Evolutionary conservation across 2,888 invertebrate genomes (phyloP), one percentile per base, ranked within the genome.

Genomic region (Heliothis peltigera): DNA sequence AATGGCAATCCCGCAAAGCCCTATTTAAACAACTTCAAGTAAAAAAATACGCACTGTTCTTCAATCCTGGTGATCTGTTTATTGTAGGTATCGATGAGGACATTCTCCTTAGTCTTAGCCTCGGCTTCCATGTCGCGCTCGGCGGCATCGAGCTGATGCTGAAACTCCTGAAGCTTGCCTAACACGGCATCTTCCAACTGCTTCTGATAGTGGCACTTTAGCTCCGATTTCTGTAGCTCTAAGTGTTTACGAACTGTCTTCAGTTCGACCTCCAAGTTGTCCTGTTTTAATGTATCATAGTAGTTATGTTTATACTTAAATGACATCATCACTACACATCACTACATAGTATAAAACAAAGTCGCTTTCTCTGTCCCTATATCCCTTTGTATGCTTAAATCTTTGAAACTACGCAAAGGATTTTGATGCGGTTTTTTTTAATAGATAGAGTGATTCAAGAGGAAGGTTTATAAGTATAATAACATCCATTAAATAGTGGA

Each of bases 131-230:
- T 93, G 43, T 96, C 95, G 21, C 95, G 92, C 87, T 97, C 97
- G 0, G 97, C 97, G 39, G 95, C 89, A 78, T 98, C 97, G 39
- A 98, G 89, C 86, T 98, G 97, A 1, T 91, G 91, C 86, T 94
- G 94, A 83, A 98, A 98, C 89, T 98, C 98, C 79, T 96, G 96
- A 64, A 98, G 92, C 85, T 98, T 98, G 59, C 95, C 95, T 63
- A 96, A 93, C 18, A 98, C 98, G 0, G 98, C 97, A 53, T 96
- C 96, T 81, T 98, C 98, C 12, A 98, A 94, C 90, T 98, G 98
- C 75, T 96, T 96, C 89, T 98, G 98, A 84, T 98, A 98, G 85
- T 97, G 97, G 42, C 96, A 95, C 79, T 97, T 96, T 17, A 98
- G 89, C 67, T 97, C 97, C 12, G 94, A 89, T 84, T 97, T 97